phyloP scores from a whole-genome alignment of 2,797 vertebrate genomes.

The Brotogeris chrysoptera region DNA sequence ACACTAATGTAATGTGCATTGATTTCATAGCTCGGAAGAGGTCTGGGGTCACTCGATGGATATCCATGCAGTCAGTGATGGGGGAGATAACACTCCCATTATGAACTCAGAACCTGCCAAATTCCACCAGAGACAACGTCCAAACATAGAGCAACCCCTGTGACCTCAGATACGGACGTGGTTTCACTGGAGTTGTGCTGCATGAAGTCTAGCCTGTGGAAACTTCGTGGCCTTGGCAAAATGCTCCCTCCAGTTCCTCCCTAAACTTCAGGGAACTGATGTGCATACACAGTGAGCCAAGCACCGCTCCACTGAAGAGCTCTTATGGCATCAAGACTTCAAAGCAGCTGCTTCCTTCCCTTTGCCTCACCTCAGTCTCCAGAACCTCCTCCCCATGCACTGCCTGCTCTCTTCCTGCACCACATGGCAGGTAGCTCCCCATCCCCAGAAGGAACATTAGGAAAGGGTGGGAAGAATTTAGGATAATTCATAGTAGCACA shows the following conservation, averaged over 20 bases:
- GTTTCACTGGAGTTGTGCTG: not conserved
- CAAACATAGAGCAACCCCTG: not conserved
- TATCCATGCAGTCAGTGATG: not conserved
- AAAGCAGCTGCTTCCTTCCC: not conserved
- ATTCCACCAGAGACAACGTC: not conserved
- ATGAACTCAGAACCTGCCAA: not conserved
- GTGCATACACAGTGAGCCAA: not conserved
- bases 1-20: not conserved
- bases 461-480: not conserved
- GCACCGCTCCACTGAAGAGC: not conserved
- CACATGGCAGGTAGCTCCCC: fast-evolving
- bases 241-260: not conserved
- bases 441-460: fast-evolving
- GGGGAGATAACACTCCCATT: not conserved
- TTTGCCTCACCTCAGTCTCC: not conserved
- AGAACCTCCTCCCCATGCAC: not conserved
- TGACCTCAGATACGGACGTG: not conserved
- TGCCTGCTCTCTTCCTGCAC: not conserved
- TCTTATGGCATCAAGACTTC: not conserved
- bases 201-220: not conserved
- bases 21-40: not conserved
- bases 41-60: constrained; percentile 1
- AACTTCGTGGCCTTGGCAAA: not conserved
- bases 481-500: not conserved
- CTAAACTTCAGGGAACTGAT: constrained; percentile 10